Base-by-base conservation (phyloP, 1,140 invertebrate species). In the Trichonephila clavipes region DNA sequence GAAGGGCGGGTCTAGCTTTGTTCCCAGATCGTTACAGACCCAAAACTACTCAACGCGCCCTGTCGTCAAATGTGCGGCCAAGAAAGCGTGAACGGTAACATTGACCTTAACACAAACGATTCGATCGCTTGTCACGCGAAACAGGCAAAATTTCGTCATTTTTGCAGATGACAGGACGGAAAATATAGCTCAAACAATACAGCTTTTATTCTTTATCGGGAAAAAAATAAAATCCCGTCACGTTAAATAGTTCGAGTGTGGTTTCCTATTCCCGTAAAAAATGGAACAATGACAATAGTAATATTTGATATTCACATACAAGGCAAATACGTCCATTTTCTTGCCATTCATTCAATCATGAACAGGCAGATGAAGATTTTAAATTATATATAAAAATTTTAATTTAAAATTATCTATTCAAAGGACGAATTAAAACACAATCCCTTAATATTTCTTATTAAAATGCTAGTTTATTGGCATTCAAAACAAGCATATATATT, bases 71-170 rank as follows among this genome's bases (percentile, higher is more conserved):
- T 1, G 83, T 34, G 83, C 58, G 24, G 12, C 58, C 83, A 85
- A 61, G 83, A 85, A 85, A 85, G 51, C 83, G 83, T 61, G 83
- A 85, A 85, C 83, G 51, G 58, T 85, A 85, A 85, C 83, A 61
- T 85, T 85, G 83, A 85, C 83, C 83, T 85, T 61, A 85, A 59
- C 51, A 85, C n/a, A 77, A 77, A 40, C 72, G 24, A 77, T 77
- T 77, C 1, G 72, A 40, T 77, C 72, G 28, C 16, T 28, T 40
- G 72, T 77, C 72, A 77, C 72, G 72, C 72, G 72, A 77, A 77
- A 18, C 72, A 28, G 66, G 72, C 7, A 18, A 77, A 77, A 34
- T 77, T 77, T 40, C 72, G 18, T 34, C 72, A 40, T 40, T 77
- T 64, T 77, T 77, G 72, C 28, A 34, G 28, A 77, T 40, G 72